Percentiles rank a stretch among this genome's conserved stretches.
phyloP scores from a whole-genome alignment of 35 echinoderm and acorn worm species.

The Holothuria glaberrima region DNA sequence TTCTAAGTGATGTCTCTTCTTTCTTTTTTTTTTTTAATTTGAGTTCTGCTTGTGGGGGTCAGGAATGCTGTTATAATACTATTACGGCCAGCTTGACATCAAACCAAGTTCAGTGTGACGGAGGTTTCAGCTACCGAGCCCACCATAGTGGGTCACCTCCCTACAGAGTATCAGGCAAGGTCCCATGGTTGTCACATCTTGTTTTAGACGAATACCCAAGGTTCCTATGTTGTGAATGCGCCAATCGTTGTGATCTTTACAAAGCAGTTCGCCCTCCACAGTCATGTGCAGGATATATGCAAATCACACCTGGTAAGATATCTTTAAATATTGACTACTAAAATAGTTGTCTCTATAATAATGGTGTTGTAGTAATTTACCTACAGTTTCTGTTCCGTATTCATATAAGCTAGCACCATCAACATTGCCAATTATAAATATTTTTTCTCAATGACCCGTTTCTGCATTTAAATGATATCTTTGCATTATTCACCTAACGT shows the following conservation, averaged over 20 bases:
- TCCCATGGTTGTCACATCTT: conserved; percentile 28
- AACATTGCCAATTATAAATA: too few relatives aligned
- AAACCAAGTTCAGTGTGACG: not conserved
- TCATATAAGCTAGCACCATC: too few relatives aligned
- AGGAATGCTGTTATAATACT: conserved; percentile 2
- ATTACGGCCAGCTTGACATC: not conserved
- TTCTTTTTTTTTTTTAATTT: not conserved
- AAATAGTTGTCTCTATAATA: too few relatives aligned
- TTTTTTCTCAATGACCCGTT: too few relatives aligned
- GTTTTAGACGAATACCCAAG: not conserved
- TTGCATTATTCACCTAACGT: too few relatives aligned
- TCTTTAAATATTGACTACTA: too few relatives aligned
- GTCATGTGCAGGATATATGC: not conserved
- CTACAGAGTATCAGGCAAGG: not conserved
- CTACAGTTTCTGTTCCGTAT: too few relatives aligned
- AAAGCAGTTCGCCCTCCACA: not conserved
- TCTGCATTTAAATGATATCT: too few relatives aligned
- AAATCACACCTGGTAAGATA: not conserved
- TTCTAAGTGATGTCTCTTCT: not conserved
- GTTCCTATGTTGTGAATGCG: conserved; percentile 3
- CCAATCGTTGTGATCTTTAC: not conserved
- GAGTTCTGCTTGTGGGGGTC: not conserved
- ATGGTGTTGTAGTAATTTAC: too few relatives aligned
- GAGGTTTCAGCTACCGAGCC: not conserved
- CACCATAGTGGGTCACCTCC: not conserved